Base-by-base conservation (phyloP, 2,113 vertebrate species). In the Alligator sinensis region DNA sequence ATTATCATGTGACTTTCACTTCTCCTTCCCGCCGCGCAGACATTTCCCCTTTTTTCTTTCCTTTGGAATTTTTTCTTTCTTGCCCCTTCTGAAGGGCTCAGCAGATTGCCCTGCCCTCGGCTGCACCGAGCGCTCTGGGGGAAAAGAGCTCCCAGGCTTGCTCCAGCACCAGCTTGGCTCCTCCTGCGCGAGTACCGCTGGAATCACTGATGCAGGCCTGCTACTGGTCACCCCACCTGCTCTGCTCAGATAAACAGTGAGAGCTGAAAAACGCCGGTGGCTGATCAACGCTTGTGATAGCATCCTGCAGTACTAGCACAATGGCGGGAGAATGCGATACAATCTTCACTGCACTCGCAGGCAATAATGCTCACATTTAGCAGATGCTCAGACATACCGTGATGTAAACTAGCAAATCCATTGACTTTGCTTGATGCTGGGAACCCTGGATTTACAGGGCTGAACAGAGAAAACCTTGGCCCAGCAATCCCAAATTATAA, bases 21-120 rank as follows among this genome's bases (percentile, higher is more conserved):
- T 97, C 96, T 94, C 84, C 96, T 96, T 96, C 91, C 47, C 21
- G 0, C 78, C 94, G 27, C 94, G 94, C 96, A 97, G 96, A 96
- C 95, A 0, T 97, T 97, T 97, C 96, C 96, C 80, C 96, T 96
- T 97, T 96, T 89, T 95, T 94, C 95, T 96, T 96, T 95, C 96
- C 95, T 93, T 89, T 95, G 96, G 96, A 95, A 95, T 96, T 97
- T 96, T 95, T 96, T n/a, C 9, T 92, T 91, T 95, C 92, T 95
- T 80, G 82, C 75, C n/a, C 11, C 4, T 75, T 91, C n/a, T 17
- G 90, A 62, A 78, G 92, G 76, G 15, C n/a, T 80, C 4, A 0
- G 76, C 19, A 5, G 18, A 2, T n/a, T 0, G 6, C 57, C 34
- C 0, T 1, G 72, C 61, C n/a, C 27, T 63, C 0, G 1, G 75